A percentile compares a stretch with the other conserved stretches of the same genome.
Conservation (phyloP, 2,113 vertebrate species). For the Poeciliopsis retropinna region DNA sequence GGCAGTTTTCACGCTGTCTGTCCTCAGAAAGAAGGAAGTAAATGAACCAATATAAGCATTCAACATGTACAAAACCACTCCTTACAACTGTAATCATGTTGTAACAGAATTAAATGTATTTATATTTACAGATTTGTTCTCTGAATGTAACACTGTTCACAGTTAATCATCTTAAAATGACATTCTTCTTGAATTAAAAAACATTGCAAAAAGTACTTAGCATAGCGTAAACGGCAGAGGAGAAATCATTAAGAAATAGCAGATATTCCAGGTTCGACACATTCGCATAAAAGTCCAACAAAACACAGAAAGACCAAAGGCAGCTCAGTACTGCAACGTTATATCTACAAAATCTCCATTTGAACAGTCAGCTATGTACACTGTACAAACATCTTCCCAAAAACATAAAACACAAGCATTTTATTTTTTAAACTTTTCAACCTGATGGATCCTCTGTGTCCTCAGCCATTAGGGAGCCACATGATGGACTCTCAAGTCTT, state of each 20-base stretch:
- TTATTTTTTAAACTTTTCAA: too few species aligned
- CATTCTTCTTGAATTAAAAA: slow-evolving; percentile 40
- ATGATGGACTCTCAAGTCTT: neutral
- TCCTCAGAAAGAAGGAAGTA: slow-evolving; percentile 20
- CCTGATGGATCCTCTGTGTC: neutral
- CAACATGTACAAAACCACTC: slow-evolving; percentile 40
- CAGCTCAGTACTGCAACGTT: slow-evolving; percentile 82
- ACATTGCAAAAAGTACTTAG: slow-evolving; percentile 8
- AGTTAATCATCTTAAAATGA: slow-evolving; percentile 50
- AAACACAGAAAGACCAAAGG: slow-evolving; percentile 61
- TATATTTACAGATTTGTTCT: slow-evolving; percentile 21
- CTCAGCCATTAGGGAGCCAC: too few species aligned
- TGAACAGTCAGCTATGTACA: slow-evolving; percentile 91
- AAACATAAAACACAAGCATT: slow-evolving; percentile 75
- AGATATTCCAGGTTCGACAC: slow-evolving; percentile 44
- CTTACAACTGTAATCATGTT: slow-evolving; percentile 19
- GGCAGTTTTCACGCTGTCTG: slow-evolving; percentile 58
- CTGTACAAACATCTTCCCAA: slow-evolving; percentile 87
- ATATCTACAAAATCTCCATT: slow-evolving; percentile 92
- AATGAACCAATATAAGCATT: slow-evolving; percentile 14
- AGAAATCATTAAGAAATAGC: slow-evolving; percentile 33
- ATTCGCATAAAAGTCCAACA: slow-evolving; percentile 53
- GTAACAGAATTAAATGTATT: slow-evolving; percentile 20
- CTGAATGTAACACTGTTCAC: slow-evolving; percentile 57
- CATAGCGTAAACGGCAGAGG: slow-evolving; percentile 22